Evolutionary conservation across 2,113 vertebrate species (phyloP).

Genomic region (Azemiops feae): DNA sequence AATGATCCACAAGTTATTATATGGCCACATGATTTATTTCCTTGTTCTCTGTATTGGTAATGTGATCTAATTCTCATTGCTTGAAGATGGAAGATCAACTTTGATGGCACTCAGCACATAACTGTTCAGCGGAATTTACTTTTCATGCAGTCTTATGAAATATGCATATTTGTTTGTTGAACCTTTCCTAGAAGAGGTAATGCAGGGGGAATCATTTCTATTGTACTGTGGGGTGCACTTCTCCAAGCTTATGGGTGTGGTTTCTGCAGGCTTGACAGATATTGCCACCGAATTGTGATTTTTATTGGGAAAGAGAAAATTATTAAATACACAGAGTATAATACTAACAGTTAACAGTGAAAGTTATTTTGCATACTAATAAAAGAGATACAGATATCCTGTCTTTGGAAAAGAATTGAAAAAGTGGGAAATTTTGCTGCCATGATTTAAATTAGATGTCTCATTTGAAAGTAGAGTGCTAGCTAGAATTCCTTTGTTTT

Average conservation of each 20-base stretch:
- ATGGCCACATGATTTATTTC: background rate
- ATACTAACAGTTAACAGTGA: background rate
- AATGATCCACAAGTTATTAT: background rate
- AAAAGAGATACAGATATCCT: background rate
- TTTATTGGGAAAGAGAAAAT: background rate
- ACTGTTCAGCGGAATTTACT: background rate
- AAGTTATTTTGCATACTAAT: background rate
- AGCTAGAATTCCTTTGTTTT: background rate
- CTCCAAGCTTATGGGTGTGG: background rate
- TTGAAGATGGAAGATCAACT: background rate
- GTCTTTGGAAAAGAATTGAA: background rate
- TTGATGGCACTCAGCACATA: background rate
- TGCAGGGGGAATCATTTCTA: background rate
- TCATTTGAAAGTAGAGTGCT: background rate
- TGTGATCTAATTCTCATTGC: background rate
- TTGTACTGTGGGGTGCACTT: background rate
- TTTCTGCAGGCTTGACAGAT: background rate
- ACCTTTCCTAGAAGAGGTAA: background rate
- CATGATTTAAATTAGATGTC: background rate
- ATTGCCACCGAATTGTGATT: background rate
- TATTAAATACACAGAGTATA: background rate
- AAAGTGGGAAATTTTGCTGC: background rate
- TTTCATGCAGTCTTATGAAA: background rate
- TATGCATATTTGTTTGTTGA: background rate
- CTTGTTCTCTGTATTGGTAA: background rate